Evolutionary conservation across 2,113 vertebrate genomes (phyloP), one percentile per base, ranked within the genome.

Genomic region (Tetrax tetrax): DNA sequence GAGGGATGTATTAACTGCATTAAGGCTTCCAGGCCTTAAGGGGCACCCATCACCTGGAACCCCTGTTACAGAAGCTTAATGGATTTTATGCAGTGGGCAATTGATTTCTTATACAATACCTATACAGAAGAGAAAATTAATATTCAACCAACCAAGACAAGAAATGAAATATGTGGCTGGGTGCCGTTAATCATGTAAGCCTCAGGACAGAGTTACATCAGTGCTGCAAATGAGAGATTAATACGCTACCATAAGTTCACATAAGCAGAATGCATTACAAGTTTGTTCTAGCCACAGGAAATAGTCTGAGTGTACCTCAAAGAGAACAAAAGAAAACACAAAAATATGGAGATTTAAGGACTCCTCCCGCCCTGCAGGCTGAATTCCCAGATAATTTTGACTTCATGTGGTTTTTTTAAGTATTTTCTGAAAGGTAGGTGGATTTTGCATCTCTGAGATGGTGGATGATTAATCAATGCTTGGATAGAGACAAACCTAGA

Each of bases 21-120:
- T 75, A 86, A 77, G 27, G 63, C 54, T 93, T 74, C 51, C n/a
- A 85, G 45, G 24, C 28, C 64, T 6, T 2, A 57, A 83, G 68
- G 54, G 70, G 63, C 27, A 5, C 63, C 81, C 12, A 1, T 65
- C 4, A 0, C 50, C 68, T 95, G 85, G 59, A 92, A 63, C n/a
- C 33, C 22, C 50, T 59, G 17, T 51, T 85, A 70, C 12, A 90
- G 33, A 59, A 88, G 51, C 66, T 93, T 66, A 74, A 66, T 28
- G 68, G 21, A 63, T 90, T 89, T 87, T 54, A 89, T 53, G 54
- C 38, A 41, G 75, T 35, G 37, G 38, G 82, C 90, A 85, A 74
- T 59, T 94, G 89, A 95, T 97, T 95, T 94, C 85, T 93, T 71
- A 94, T 38, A 86, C 60, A 93, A 91, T 81, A 91, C 66, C 65